phyloP scores from a whole-genome alignment of 2,113 vertebrate species.

The Marmota flaviventris region DNA sequence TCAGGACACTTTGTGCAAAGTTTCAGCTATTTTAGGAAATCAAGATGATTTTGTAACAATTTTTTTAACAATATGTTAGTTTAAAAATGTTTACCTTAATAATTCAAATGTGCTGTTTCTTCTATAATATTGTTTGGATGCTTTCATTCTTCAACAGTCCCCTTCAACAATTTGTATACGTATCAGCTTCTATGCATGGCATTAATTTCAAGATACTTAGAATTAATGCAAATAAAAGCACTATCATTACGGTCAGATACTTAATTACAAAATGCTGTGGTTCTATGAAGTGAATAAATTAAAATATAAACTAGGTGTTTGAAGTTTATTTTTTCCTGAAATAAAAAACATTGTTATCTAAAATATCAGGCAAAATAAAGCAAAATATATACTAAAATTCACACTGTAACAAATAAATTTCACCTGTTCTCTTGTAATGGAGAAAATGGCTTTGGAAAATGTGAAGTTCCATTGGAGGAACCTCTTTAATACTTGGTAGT shows the following conservation, averaged over 20 bases:
- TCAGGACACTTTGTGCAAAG: neutral
- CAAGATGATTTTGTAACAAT: neutral
- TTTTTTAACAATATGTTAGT: neutral
- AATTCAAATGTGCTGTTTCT: neutral
- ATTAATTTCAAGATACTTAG: conserved; percentile 29
- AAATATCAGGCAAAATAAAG: neutral
- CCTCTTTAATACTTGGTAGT: rapidly evolving
- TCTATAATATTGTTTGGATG: neutral
- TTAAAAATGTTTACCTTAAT: conserved; percentile 32
- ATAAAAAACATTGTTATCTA: neutral
- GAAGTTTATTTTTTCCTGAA: conserved; percentile 35
- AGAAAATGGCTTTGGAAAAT: conserved; percentile 19
- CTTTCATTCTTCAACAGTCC: neutral
- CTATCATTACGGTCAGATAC: neutral
- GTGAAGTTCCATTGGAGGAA: neutral
- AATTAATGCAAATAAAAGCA: neutral
- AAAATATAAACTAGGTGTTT: conserved; percentile 48
- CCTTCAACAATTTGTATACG: neutral
- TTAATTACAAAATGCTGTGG: neutral
- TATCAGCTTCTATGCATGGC: neutral
- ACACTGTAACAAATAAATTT: neutral
- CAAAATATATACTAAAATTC: neutral
- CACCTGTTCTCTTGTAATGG: neutral
- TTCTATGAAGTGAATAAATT: neutral
- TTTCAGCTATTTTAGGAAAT: conserved; percentile 17